Evolutionary conservation across 92 coral and sea anemone genomes (phyloP).

Genomic region (Epizoanthus ramosus): DNA sequence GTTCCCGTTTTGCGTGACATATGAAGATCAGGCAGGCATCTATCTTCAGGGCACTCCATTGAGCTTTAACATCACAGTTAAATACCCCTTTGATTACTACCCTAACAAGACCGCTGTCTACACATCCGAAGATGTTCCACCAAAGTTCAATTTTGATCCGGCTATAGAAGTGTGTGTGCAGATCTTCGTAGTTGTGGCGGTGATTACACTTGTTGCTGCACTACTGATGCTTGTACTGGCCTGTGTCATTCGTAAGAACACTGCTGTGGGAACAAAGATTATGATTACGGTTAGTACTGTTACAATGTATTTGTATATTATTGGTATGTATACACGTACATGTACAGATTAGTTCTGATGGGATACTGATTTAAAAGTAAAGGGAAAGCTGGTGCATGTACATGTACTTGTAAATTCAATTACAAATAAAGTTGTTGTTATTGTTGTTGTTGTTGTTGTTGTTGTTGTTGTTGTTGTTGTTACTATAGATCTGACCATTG

Average conservation of each 20-base stretch:
- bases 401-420: too few relatives aligned
- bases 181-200: constrained; percentile 69
- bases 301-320: too few relatives aligned
- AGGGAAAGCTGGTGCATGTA: too few relatives aligned
- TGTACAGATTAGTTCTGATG: too few relatives aligned
- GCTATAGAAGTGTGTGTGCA: constrained; percentile 75
- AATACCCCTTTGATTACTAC: constrained; percentile 77
- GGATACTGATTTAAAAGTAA: too few relatives aligned
- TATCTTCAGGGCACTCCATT: constrained; percentile 32
- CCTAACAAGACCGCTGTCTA: constrained; percentile 71
- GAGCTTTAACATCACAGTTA: constrained; percentile 75
- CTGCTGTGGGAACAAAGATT: constrained; percentile 47
- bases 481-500: too few relatives aligned
- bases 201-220: constrained; percentile 61
- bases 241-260: constrained; percentile 59
- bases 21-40: constrained; percentile 62
- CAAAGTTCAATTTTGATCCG: constrained; percentile 75
- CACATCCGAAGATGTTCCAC: constrained; percentile 65
- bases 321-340: too few relatives aligned
- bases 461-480: too few relatives aligned
- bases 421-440: too few relatives aligned
- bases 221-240: constrained; percentile 52
- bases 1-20: constrained; percentile 66
- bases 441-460: too few relatives aligned
- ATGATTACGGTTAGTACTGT: constrained; percentile 61